These are phyloP conservation scores for Protonibea diacanthus DNA, from an alignment of 2,797 vertebrate species.

Conservation along the genomic window DNA sequence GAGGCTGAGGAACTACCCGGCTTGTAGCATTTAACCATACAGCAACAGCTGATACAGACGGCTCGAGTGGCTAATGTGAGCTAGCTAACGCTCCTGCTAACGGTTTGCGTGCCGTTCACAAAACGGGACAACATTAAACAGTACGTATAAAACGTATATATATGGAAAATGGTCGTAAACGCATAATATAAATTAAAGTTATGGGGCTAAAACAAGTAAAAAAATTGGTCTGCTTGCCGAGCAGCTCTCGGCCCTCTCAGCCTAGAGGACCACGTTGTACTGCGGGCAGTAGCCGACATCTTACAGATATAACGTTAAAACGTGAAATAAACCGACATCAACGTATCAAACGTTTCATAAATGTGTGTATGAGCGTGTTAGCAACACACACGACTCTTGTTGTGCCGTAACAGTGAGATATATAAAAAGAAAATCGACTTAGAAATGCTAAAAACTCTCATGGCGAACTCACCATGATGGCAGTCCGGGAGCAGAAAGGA, in stretches of 20 bases:
- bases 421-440: constrained; percentile 5
- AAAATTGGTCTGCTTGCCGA: fast-evolving
- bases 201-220: fast-evolving
- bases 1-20: fast-evolving
- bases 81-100: not conserved
- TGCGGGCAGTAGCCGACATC: constrained; percentile 35
- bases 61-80: not conserved
- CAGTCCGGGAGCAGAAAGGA: constrained; percentile 84
- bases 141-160: fast-evolving
- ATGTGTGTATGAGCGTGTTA: not conserved
- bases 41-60: not conserved
- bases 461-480: constrained; percentile 89
- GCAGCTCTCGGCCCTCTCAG: constrained; percentile 21
- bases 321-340: fast-evolving
- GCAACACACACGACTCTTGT: fast-evolving
- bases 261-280: constrained; percentile 74
- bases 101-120: not conserved
- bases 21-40: fast-evolving
- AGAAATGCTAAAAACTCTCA: constrained; percentile 18
- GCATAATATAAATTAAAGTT: fast-evolving
- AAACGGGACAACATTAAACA: fast-evolving
- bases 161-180: fast-evolving
- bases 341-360: fast-evolving
- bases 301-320: not conserved
- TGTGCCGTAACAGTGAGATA: fast-evolving